Evolutionary conservation across 2,888 invertebrate genomes (phyloP).

Genomic region (Chouioia cunea): DNA sequence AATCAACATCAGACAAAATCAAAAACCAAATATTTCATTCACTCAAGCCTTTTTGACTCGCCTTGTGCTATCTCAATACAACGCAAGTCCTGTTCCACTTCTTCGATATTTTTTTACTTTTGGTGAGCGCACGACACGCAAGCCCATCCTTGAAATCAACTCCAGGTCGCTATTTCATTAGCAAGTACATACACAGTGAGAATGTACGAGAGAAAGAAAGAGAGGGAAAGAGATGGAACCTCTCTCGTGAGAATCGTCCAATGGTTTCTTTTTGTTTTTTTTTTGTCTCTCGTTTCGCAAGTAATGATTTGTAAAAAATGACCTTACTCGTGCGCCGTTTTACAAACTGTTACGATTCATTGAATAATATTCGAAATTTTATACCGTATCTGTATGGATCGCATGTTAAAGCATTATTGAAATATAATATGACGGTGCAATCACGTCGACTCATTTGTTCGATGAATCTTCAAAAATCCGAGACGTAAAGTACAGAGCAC

Average conservation of each 20-base stretch:
- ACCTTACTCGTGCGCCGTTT: constrained; percentile 2
- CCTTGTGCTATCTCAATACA: too few species aligned
- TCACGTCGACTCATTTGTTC: constrained; percentile 35
- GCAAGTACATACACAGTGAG: constrained; percentile 18
- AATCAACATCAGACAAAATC: constrained; percentile 10
- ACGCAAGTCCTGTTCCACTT: background rate
- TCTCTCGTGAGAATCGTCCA: constrained; percentile 17
- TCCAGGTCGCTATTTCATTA: constrained; percentile 38
- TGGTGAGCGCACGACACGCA: background rate
- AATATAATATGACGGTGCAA: constrained; percentile 37
- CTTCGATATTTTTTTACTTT: constrained; percentile 3
- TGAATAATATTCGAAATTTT: constrained; percentile 37
- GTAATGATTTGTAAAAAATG: constrained; percentile 23
- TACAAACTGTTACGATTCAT: constrained; percentile 35
- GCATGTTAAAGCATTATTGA: constrained; percentile 44
- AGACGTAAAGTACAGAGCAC: constrained; percentile 11
- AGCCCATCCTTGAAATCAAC: constrained; percentile 33
- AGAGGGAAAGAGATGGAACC: background rate
- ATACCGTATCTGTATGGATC: constrained; percentile 3
- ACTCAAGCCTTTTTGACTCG: constrained; percentile 5
- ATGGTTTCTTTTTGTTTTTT: constrained; percentile 16
- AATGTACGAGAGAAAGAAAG: too few species aligned
- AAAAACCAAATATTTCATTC: constrained; percentile 19
- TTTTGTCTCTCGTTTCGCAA: constrained; percentile 32
- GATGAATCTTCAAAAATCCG: constrained; percentile 36